These are phyloP conservation scores for Colossoma macropomum DNA, from an alignment of 2,113 vertebrate species.

Conservation along the genomic window DNA sequence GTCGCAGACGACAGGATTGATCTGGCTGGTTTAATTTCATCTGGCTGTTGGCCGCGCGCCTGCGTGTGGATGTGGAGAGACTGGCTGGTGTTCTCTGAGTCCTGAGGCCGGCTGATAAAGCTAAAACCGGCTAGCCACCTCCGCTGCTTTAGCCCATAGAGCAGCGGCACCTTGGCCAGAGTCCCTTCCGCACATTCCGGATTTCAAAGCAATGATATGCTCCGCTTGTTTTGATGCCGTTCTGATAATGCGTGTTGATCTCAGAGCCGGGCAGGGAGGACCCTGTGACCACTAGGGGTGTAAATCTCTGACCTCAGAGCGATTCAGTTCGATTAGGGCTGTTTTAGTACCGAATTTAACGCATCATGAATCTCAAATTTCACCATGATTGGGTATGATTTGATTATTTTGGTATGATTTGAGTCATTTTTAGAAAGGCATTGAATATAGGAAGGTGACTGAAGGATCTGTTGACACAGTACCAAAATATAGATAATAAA, in stretches of 20 bases:
- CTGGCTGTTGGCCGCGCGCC: constrained; percentile 52
- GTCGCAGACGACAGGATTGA: constrained; percentile 60
- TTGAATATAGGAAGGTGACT: too few relatives aligned
- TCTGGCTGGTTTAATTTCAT: constrained; percentile 60
- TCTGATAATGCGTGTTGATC: constrained; percentile 65
- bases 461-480: too few relatives aligned
- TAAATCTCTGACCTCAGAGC: background rate
- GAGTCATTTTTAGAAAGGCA: too few relatives aligned
- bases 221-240: constrained; percentile 64
- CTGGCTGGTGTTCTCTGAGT: constrained; percentile 21
- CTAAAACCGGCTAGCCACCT: constrained; percentile 17
- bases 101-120: constrained; percentile 52
- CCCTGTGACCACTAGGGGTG: background rate
- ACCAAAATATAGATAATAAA: too few relatives aligned
- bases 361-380: background rate
- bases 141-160: background rate
- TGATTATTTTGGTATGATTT: too few relatives aligned
- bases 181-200: background rate
- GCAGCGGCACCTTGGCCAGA: background rate
- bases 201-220: constrained; percentile 59
- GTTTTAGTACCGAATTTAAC: too few relatives aligned
- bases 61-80: constrained; percentile 20
- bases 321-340: constrained; percentile 2
- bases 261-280: background rate
- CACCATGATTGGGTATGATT: too few relatives aligned